phyloP scores from a whole-genome alignment of 1,140 invertebrate genomes.

The Meloidogyne chitwoodi region DNA sequence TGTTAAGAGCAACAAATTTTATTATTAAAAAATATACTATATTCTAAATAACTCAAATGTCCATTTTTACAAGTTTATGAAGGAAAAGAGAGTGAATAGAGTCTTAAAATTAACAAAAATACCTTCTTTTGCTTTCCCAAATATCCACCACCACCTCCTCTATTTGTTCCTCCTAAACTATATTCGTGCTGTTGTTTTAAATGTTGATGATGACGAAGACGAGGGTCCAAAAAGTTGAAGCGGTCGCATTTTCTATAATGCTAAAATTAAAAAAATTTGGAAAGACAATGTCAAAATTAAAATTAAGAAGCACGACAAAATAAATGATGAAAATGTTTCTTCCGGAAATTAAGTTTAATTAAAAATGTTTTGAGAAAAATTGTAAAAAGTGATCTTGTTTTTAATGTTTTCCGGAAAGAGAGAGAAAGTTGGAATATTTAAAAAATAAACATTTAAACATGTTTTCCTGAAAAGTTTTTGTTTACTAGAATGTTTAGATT shows the following conservation, averaged over 20 bases:
- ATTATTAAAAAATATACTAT: neutral
- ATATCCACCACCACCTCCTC: neutral
- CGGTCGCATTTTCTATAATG: slow-evolving; percentile 18
- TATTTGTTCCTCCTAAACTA: slow-evolving; percentile 8
- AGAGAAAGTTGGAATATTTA: too few relatives aligned
- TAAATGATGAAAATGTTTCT: neutral
- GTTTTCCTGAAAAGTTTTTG: too few relatives aligned
- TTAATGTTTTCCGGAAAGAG: too few relatives aligned
- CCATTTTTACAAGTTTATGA: neutral
- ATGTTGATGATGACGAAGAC: slow-evolving; percentile 11
- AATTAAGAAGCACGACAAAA: neutral
- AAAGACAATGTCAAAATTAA: neutral
- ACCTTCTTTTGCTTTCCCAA: neutral
- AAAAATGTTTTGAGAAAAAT: neutral
- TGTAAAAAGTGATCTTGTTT: too few relatives aligned
- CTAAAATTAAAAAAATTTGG: neutral
- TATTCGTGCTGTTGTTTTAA: slow-evolving; percentile 10
- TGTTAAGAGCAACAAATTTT: neutral
- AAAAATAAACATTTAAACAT: neutral
- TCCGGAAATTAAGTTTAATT: neutral
- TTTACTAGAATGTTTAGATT: too few relatives aligned
- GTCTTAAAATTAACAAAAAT: neutral
- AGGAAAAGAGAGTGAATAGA: neutral
- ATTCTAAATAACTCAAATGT: neutral
- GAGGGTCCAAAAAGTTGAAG: slow-evolving; percentile 7